Evolutionary conservation across 2,113 vertebrate species (phyloP), one percentile per base, ranked within the genome.

Genomic region (Podarcis muralis): DNA sequence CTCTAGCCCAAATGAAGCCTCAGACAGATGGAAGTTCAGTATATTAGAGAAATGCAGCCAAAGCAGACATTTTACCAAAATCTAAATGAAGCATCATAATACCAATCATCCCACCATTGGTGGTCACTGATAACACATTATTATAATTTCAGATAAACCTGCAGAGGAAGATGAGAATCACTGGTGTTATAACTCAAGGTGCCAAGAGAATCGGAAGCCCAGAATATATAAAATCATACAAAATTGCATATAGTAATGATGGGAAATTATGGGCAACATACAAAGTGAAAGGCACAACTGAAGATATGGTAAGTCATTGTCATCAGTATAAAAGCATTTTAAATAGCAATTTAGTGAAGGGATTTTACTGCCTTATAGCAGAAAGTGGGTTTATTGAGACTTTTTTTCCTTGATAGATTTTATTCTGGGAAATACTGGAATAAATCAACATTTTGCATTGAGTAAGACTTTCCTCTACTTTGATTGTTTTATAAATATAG

Each of bases 181-280:
- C 99, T 18, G 99, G 99, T 89, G 97, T 99, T 89, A 99, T 99
- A 96, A 99, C 99, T 87, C 99, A 99, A 96, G 99, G 99, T 93
- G 99, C 99, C 92, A 99, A 99, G 95, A 98, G 99, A 90, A 99
- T 99, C 92, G 99, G 99, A 93, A 99, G 99, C 89, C 98, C 98
- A 37, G 99, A 99, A 96, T 99, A 99, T 7, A 97, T 99, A 87
- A 99, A 99, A 97, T 99, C 99, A 43, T 99, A 99, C 95, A 99
- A 99, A 98, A 98, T 99, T 91, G 99, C 99, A 69, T 98, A 98
- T 91, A 99, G 99, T 81, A 98, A 98, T 88, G 98, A 99, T 77
- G 98, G 99, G 68, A 99, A 99, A 95, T 98, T 97, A 0, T 99
- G 99, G 99, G 95, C 95, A 93, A 98, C 98, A 80, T 99, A 99